Conservation (phyloP, 2,797 vertebrate species). For the Rhinophrynus dorsalis region DNA sequence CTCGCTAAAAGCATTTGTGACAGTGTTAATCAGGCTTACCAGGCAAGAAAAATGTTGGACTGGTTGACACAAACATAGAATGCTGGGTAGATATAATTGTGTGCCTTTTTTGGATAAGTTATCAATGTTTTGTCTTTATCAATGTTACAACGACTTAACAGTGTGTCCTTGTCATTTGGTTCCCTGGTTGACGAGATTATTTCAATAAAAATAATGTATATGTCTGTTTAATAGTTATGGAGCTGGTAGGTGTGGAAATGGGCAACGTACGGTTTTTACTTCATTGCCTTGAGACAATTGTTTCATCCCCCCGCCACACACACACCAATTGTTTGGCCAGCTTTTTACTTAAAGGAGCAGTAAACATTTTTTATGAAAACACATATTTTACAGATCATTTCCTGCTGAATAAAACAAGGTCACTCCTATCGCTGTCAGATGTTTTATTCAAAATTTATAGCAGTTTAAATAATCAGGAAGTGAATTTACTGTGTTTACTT, state of each 20-base stretch:
- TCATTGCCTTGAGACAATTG: too few relatives aligned
- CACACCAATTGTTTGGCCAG: too few relatives aligned
- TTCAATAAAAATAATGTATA: constrained; percentile 38
- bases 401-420: too few relatives aligned
- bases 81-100: background rate
- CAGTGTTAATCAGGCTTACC: constrained; percentile 25
- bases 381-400: too few relatives aligned
- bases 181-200: constrained; percentile 28
- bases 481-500: too few relatives aligned
- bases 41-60: background rate
- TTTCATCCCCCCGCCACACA: too few relatives aligned
- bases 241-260: background rate
- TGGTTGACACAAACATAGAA: background rate
- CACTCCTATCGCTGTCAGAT: too few relatives aligned
- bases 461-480: too few relatives aligned
- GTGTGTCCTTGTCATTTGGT: constrained; percentile 23
- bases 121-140: constrained; percentile 37
- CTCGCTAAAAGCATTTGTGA: constrained; percentile 19
- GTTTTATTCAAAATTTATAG: too few relatives aligned
- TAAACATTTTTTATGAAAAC: too few relatives aligned
- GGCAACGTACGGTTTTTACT: too few relatives aligned
- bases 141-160: constrained; percentile 13
- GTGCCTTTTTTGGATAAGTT: constrained; percentile 36
- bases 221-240: background rate
- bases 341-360: too few relatives aligned